Evolutionary conservation across 2,797 vertebrate genomes (phyloP).

Genomic region (Sphenopsis melanotis): DNA sequence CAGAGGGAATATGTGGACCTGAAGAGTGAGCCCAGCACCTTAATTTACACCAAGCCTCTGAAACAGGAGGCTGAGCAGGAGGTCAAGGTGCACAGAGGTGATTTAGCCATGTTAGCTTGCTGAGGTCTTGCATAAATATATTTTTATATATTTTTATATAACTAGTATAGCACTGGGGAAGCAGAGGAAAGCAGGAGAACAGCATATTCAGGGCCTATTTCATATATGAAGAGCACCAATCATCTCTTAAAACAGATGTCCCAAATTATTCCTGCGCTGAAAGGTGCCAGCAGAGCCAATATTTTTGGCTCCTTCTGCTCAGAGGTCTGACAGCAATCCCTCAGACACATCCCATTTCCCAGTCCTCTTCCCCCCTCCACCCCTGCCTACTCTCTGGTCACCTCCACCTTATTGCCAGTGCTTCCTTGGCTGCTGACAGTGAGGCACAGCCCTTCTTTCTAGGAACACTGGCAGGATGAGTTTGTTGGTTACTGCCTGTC

Average conservation of each 20-base stretch:
- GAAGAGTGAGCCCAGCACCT: neutral
- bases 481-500: neutral
- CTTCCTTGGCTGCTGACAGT: neutral
- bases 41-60: neutral
- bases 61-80: neutral
- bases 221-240: neutral
- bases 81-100: neutral
- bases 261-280: neutral
- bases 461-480: neutral
- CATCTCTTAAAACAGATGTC: neutral
- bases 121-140: neutral
- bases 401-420: neutral
- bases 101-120: neutral
- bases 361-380: neutral
- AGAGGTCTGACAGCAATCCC: neutral
- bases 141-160: rapidly evolving
- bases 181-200: neutral
- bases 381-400: neutral
- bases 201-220: neutral
- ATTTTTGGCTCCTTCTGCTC: neutral
- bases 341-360: neutral
- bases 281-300: neutral
- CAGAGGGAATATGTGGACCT: neutral
- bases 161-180: neutral
- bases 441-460: neutral